A percentile compares a stretch with the other conserved stretches of the same genome.
These are phyloP conservation scores for Boloria selene DNA, from an alignment of 2,888 invertebrate genomes.

Conservation along the genomic window DNA sequence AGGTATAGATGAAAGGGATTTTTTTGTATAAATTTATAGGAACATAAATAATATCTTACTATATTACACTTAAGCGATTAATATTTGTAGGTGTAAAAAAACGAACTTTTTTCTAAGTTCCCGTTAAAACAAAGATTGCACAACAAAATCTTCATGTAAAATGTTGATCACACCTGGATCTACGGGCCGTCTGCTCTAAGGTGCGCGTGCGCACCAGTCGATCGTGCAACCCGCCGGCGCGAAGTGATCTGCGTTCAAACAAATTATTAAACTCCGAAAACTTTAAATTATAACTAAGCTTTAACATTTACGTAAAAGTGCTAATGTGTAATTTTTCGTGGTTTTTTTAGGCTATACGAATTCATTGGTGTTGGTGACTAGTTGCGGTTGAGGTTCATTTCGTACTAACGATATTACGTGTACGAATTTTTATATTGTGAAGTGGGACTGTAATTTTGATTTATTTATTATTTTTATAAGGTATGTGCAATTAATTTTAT, in stretches of 20 bases:
- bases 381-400: slow-evolving; percentile 67
- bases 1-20: too few species aligned
- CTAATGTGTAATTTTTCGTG: slow-evolving; percentile 20
- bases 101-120: neutral
- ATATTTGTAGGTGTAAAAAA: neutral
- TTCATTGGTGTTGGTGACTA: slow-evolving; percentile 58
- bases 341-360: slow-evolving; percentile 43
- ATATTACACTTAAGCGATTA: too few species aligned
- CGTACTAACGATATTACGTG: slow-evolving; percentile 35
- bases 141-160: slow-evolving; percentile 35
- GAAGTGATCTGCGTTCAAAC: slow-evolving; percentile 51
- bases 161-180: slow-evolving; percentile 58
- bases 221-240: slow-evolving; percentile 67
- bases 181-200: slow-evolving; percentile 57
- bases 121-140: neutral
- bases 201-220: slow-evolving; percentile 76
- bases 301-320: slow-evolving; percentile 32
- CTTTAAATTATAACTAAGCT: slow-evolving; percentile 11
- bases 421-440: slow-evolving; percentile 27
- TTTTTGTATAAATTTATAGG: too few species aligned
- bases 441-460: slow-evolving; percentile 26
- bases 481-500: neutral
- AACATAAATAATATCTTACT: too few species aligned
- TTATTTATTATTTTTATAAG: slow-evolving; percentile 4
- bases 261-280: slow-evolving; percentile 22